phyloP scores from a whole-genome alignment of 2,797 vertebrate species.

The Mastacembelus armatus region DNA sequence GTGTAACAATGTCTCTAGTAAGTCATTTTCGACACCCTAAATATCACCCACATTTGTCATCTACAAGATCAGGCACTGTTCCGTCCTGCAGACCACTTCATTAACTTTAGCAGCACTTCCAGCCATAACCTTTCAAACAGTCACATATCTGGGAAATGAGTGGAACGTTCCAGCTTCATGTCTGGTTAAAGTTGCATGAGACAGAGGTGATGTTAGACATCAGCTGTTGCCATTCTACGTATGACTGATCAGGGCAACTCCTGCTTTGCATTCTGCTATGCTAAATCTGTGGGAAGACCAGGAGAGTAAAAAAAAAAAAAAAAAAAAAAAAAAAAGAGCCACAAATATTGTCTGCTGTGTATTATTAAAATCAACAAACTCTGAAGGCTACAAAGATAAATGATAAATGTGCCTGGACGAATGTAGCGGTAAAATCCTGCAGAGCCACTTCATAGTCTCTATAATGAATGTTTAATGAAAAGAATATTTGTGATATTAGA shows the following conservation, averaged over 20 bases:
- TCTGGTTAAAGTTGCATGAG: conserved; percentile 17
- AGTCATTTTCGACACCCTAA: conserved; percentile 2
- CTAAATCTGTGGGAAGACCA: neutral
- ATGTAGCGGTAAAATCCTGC: too few relatives aligned
- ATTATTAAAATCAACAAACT: too few relatives aligned
- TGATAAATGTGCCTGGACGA: too few relatives aligned
- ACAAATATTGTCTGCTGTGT: too few relatives aligned
- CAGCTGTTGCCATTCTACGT: conserved; percentile 30
- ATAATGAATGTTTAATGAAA: too few relatives aligned
- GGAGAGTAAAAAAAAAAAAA: neutral
- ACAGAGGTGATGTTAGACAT: conserved; percentile 24
- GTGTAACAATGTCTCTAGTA: neutral
- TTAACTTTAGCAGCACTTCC: conserved; percentile 6
- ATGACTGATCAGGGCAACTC: neutral
- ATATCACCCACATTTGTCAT: neutral
- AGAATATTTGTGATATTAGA: too few relatives aligned
- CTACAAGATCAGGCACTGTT: neutral
- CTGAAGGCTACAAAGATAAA: too few relatives aligned
- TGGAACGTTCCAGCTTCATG: neutral
- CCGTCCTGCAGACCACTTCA: conserved; percentile 11
- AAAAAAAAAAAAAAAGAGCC: too few relatives aligned
- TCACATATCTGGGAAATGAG: conserved; percentile 26
- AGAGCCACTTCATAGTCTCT: too few relatives aligned
- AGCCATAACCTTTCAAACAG: conserved; percentile 34
- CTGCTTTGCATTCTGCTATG: neutral